These are phyloP conservation scores for Campopleginae sp. DNA, from an alignment of 2,888 invertebrate species.

Conservation along the genomic window DNA sequence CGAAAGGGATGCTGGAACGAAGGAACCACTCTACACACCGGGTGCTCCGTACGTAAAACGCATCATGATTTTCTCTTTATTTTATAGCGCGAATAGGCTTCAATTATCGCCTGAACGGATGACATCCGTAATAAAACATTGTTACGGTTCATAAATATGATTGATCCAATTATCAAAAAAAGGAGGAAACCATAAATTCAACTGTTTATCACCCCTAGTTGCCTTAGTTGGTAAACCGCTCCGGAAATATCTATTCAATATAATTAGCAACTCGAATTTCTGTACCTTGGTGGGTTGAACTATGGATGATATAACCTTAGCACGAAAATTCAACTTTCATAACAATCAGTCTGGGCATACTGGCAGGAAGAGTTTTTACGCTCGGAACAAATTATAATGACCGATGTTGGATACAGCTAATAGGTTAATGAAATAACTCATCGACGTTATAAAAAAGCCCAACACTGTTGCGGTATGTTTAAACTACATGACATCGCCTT, in stretches of 20 bases:
- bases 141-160: constrained; percentile 31
- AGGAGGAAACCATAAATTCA: not conserved
- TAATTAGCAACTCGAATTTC: not conserved
- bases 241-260: not conserved
- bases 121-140: constrained; percentile 45
- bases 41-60: constrained; percentile 34
- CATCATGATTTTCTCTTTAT: constrained; percentile 1
- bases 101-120: constrained; percentile 60
- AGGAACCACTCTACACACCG: constrained; percentile 52
- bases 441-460: not conserved
- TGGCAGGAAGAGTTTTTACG: not conserved
- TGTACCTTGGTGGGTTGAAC: not conserved
- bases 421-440: constrained; percentile 7
- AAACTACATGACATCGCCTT: constrained; percentile 4
- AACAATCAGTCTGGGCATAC: not conserved
- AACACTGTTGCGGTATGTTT: constrained; percentile 26
- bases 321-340: not conserved
- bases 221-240: not conserved
- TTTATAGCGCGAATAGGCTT: constrained; percentile 45
- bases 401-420: constrained; percentile 14
- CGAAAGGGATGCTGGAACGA: constrained; percentile 49
- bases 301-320: not conserved
- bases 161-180: constrained; percentile 15
- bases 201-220: not conserved
- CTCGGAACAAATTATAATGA: constrained; percentile 4